Conservation (phyloP, 2,888 invertebrate genomes). For the Prionchulus punctatus region DNA sequence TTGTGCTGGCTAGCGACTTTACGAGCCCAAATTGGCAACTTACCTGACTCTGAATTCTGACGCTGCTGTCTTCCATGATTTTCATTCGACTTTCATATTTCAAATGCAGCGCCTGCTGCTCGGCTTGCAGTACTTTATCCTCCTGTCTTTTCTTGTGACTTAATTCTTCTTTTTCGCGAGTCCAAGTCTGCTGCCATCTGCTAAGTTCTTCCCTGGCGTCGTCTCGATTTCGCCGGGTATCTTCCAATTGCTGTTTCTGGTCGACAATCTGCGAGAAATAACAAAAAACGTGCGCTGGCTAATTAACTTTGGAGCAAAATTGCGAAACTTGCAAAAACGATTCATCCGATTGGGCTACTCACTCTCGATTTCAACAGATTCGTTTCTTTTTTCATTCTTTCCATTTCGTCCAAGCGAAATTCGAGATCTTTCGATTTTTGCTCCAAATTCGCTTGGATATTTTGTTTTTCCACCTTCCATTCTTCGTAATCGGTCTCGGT, state of each 20-base stretch:
- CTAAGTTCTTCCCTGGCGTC: slow-evolving; percentile 22
- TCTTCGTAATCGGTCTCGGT: background rate
- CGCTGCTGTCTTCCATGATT: slow-evolving; percentile 32
- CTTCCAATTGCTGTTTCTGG: slow-evolving; percentile 21
- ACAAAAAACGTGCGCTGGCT: no score
- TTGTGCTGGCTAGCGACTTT: background rate
- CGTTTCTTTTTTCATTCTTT: background rate
- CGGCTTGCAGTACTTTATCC: slow-evolving; percentile 24
- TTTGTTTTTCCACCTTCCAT: background rate
- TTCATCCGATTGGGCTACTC: no score
- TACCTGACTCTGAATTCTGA: slow-evolving; percentile 26
- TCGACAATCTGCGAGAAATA: slow-evolving; percentile 18
- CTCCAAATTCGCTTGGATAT: background rate
- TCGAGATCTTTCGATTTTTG: background rate
- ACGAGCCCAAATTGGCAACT: background rate
- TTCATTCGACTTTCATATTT: slow-evolving; percentile 29
- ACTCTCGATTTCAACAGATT: background rate
- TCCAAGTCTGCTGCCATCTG: slow-evolving; percentile 14
- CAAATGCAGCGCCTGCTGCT: slow-evolving; percentile 28
- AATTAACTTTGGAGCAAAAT: no score
- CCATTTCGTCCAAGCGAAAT: background rate
- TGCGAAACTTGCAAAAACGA: no score
- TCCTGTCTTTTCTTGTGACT: slow-evolving; percentile 25
- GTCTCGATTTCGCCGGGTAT: slow-evolving; percentile 18
- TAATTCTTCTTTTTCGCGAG: slow-evolving; percentile 18